Conservation (phyloP, 2,888 invertebrate species). For the Oligia strigilis region DNA sequence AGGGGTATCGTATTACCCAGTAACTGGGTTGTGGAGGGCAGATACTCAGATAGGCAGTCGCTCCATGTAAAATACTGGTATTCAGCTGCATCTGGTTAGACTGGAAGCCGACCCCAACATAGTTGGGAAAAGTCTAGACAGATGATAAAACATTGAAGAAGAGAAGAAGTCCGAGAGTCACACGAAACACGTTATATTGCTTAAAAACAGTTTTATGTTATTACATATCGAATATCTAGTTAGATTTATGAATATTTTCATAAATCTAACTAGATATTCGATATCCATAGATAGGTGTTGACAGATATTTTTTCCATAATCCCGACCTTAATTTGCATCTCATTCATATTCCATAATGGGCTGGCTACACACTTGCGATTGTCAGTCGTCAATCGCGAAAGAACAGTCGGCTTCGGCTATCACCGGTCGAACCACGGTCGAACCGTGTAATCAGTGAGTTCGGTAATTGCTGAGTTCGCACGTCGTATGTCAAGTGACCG, state of each 20-base stretch:
- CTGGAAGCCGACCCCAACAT: too few relatives aligned
- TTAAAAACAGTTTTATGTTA: background rate
- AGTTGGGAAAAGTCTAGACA: too few relatives aligned
- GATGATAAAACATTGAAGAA: too few relatives aligned
- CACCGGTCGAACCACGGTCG: conserved; percentile 41
- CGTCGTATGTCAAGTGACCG: conserved; percentile 78
- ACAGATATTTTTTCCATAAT: conserved; percentile 44
- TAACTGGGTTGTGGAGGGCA: too few relatives aligned
- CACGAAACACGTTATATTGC: background rate
- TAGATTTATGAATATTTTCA: too few relatives aligned
- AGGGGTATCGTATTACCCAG: too few relatives aligned
- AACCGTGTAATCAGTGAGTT: conserved; percentile 70
- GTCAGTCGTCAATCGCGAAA: conserved; percentile 57
- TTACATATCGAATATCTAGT: too few relatives aligned
- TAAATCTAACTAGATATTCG: conserved; percentile 15
- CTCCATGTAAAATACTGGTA: too few relatives aligned
- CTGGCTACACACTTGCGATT: conserved; percentile 46
- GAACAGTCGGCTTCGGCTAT: conserved; percentile 51
- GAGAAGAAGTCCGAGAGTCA: too few relatives aligned
- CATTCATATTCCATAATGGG: conserved; percentile 41
- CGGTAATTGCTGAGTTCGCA: conserved; percentile 83
- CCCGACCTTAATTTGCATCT: conserved; percentile 42
- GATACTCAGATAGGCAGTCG: too few relatives aligned
- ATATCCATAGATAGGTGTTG: conserved; percentile 26
- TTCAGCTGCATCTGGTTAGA: too few relatives aligned